These are phyloP conservation scores for Lordiphosa mommai DNA, from an alignment of 1,140 invertebrate species.

Conservation along the genomic window DNA sequence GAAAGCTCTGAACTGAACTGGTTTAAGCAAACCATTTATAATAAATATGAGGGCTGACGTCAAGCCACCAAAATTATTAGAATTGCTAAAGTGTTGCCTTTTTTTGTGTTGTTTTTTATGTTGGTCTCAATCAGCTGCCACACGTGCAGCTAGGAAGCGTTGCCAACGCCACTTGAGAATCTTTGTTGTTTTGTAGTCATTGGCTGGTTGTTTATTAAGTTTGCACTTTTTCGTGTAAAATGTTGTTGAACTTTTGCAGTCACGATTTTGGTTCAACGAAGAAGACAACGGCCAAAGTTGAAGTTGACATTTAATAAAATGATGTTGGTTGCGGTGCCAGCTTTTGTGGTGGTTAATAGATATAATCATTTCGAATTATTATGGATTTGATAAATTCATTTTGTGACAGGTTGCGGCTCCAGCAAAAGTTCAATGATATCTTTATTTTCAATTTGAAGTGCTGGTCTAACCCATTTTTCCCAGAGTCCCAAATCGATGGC, in stretches of 20 bases:
- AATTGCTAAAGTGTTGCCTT: background rate
- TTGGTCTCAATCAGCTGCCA: constrained; percentile 25
- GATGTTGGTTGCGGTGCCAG: constrained; percentile 40
- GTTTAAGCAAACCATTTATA: constrained; percentile 17
- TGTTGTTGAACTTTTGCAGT: constrained; percentile 75
- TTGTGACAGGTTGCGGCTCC: constrained; percentile 68
- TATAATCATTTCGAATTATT: constrained; percentile 69
- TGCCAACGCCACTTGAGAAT: constrained; percentile 41
- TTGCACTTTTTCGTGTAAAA: constrained; percentile 72
- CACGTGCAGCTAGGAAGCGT: constrained; percentile 46
- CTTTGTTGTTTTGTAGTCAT: constrained; percentile 27
- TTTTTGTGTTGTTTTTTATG: constrained; percentile 1
- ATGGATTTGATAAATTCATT: constrained; percentile 68
- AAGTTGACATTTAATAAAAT: constrained; percentile 76
- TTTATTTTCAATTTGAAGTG: constrained; percentile 38
- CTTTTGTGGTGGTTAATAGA: constrained; percentile 46
- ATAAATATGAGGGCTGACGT: background rate
- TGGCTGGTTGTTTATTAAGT: constrained; percentile 40
- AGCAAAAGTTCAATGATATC: constrained; percentile 53
- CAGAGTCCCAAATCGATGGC: constrained; percentile 7
- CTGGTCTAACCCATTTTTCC: constrained; percentile 44
- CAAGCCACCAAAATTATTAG: constrained; percentile 2
- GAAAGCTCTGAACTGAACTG: constrained; percentile 29
- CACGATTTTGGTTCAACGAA: constrained; percentile 40
- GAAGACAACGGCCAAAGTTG: constrained; percentile 17